Evolutionary conservation across 2,888 invertebrate genomes (phyloP), one percentile per base, ranked within the genome.

Genomic region (Lacanobia oleracea): DNA sequence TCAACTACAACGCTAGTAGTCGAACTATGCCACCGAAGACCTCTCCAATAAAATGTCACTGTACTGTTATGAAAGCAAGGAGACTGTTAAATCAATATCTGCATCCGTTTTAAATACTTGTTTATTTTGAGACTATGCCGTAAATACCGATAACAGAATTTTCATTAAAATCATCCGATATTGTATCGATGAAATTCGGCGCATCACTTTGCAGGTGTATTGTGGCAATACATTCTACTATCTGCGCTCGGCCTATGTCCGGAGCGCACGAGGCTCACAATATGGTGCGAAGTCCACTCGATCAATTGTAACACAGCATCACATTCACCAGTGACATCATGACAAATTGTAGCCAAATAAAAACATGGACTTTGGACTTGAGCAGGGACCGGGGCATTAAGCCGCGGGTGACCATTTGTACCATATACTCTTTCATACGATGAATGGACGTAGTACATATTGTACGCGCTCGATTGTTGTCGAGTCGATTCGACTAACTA

Each of bases 271-370:
- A 82, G 71, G 69, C 74, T 79, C 78, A 93, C 92, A 93, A 93
- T 91, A 72, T 50, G 70, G 91, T 82, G 57, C 91, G 84, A 93
- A 94, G 94, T 94, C 91, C 93, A 88, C 72, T 61, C 70, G 71
- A 83, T 83, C 92, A 91, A 93, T 93, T 93, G 90, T 87, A 73
- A 72, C 82, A 71, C 62, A 81, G 82, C 83, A 82, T 87, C 85
- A 85, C 86, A 86, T 83, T 80, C 66, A 81, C 82, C 84, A 87
- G 82, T 91, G 90, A 89, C 90, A 87, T 85, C 89, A 90, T 76
- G 72, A 73, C 84, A 79, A 88, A 86, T 86, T 85, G 79, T 79
- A 83, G 77, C 84, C 81, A 82, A 86, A 88, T 81, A 78, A 88
- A 79, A 90, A 90, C 89, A 90, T 74, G 87, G 84, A 90, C 91